Conservation (phyloP, 2,113 vertebrate species). For the Arenaria interpres region DNA sequence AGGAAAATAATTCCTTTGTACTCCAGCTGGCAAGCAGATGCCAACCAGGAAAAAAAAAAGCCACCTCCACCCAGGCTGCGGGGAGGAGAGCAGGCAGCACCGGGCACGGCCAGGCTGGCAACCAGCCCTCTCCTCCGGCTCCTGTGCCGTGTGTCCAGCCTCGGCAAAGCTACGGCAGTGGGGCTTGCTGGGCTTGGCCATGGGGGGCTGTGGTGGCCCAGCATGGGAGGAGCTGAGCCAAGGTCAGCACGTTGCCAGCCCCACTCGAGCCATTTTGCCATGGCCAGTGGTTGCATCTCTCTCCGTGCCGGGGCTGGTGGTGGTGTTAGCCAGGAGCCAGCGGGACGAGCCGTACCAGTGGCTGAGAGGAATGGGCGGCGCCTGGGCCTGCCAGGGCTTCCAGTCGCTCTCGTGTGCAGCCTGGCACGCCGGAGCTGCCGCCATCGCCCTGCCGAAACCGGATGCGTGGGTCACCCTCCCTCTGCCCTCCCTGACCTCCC, state of each 20-base stretch:
- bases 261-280: accelerated
- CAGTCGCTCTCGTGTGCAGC: background rate
- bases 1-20: conserved; percentile 58
- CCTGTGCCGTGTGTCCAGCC: background rate
- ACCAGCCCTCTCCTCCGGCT: background rate
- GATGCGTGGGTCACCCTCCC: background rate
- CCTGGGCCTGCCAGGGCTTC: background rate
- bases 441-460: accelerated
- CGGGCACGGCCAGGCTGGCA: background rate
- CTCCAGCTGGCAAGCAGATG: conserved; percentile 42
- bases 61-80: background rate
- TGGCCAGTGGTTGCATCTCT: background rate
- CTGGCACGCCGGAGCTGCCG: background rate
- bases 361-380: background rate
- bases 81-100: background rate
- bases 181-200: background rate
- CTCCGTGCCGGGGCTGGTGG: accelerated
- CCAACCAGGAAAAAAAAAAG: conserved; percentile 24
- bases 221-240: background rate
- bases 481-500: background rate
- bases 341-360: accelerated
- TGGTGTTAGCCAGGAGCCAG: background rate
- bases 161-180: accelerated
- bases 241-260: accelerated
- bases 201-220: accelerated